phyloP scores from a whole-genome alignment of 2,888 invertebrate species.

The Euphydryas editha region DNA sequence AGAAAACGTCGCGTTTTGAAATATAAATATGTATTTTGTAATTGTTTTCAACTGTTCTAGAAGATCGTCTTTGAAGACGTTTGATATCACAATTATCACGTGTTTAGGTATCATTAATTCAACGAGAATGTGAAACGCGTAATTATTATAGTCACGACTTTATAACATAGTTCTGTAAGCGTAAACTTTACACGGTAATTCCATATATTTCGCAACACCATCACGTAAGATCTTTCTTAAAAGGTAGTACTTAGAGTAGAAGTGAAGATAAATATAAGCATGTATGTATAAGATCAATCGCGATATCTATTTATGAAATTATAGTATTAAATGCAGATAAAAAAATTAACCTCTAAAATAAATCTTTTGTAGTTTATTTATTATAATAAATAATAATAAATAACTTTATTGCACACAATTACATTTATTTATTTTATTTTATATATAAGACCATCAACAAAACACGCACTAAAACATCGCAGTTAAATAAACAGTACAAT shows the following conservation, averaged over 20 bases:
- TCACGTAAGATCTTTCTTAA: constrained; percentile 47
- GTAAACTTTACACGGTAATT: constrained; percentile 32
- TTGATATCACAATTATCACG: constrained; percentile 13
- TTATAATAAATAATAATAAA: too few species aligned
- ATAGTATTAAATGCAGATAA: too few species aligned
- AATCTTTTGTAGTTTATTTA: too few species aligned
- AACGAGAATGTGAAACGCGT: constrained; percentile 3
- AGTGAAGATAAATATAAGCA: neutral
- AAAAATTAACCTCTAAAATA: too few species aligned
- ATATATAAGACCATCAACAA: too few species aligned
- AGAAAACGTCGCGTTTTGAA: constrained; percentile 4
- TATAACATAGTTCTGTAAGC: constrained; percentile 34
- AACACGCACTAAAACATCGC: too few species aligned
- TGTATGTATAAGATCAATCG: neutral
- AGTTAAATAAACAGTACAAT: too few species aligned
- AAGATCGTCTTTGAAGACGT: neutral
- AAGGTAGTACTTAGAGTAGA: constrained; percentile 31
- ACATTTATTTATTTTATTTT: too few species aligned
- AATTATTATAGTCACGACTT: constrained; percentile 30
- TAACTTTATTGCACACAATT: too few species aligned
- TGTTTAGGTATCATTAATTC: constrained; percentile 13
- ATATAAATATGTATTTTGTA: neutral
- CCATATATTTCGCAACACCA: constrained; percentile 47
- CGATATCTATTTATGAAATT: neutral
- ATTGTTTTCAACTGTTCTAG: neutral